Evolutionary conservation across 2,797 vertebrate genomes (phyloP), one percentile per base, ranked within the genome.

Genomic region (Pogoniulus pusillus): DNA sequence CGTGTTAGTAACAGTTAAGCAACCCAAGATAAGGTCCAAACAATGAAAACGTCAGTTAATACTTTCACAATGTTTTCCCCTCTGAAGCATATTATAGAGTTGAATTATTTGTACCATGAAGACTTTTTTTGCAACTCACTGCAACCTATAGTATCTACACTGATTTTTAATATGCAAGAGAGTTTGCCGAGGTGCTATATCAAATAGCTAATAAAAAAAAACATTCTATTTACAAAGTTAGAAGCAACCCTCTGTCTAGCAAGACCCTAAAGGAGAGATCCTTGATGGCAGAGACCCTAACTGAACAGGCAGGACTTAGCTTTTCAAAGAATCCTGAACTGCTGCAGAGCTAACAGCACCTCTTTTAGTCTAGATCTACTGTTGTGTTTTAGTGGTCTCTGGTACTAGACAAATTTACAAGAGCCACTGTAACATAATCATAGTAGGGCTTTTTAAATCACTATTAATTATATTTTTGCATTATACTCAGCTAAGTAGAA

Each of bases 221-320:
- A 10, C 41, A 7, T 18, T 45, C 43, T 57, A 9, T 54, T 74
- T 34, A 62, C 13, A 45, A 59, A 66, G 11, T 39, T 39, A 34
- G 26, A 70, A 60, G 1, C 5, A n/a, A 1, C 45, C 39, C 16
- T 39, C 7, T 12, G 4, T 51, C 2, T 51, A 4, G 34, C 32
- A 65, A 45, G 30, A 37, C 13, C 3, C 7, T 60, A 64, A 14
- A 7, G 24, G 9, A 66, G 8, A 76, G n/a, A 60, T 53, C 32
- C 16, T 45, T 78, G 6, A 6, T n/a, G 3, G 9, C n/a, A 30
- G 4, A 51, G 23, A 72, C 6, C 22, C 80, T 76, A 49, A 43
- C 12, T n/a, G 19, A 49, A 10, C 2, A 70, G n/a, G n/a, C n/a
- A n/a, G 3, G 1, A 4, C 43, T 3, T 3, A 29, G 13, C 4